Conservation (phyloP, 2,113 vertebrate species). For the Neolamprologus tretocephalus region DNA sequence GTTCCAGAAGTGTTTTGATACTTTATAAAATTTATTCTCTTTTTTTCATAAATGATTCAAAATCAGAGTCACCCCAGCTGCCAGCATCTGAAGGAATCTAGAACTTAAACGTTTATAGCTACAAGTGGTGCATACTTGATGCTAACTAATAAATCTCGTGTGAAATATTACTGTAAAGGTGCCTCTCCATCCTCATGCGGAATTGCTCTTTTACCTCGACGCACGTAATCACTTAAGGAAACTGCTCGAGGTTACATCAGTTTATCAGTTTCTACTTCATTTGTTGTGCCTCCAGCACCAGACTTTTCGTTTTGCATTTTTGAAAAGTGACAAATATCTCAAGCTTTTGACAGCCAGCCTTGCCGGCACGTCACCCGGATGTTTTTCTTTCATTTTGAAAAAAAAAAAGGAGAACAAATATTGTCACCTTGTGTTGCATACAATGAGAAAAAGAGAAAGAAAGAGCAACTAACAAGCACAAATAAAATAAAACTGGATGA, state of each 20-base stretch:
- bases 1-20: not conserved
- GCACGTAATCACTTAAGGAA: not conserved
- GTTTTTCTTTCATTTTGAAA: slow-evolving; percentile 17
- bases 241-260: not conserved
- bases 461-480: slow-evolving; percentile 14
- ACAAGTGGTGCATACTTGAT: not conserved
- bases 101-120: not conserved
- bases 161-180: not conserved
- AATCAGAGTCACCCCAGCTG: not conserved
- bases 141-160: not conserved
- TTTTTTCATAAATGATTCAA: not conserved
- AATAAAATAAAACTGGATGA: slow-evolving; percentile 30
- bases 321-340: slow-evolving; percentile 28
- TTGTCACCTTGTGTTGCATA: slow-evolving; percentile 47
- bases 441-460: slow-evolving; percentile 5
- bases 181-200: not conserved
- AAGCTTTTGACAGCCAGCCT: slow-evolving; percentile 20
- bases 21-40: not conserved
- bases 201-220: not conserved
- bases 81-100: not conserved
- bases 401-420: not conserved
- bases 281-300: not conserved
- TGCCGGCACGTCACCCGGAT: slow-evolving; percentile 7
- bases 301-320: slow-evolving; percentile 36
- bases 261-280: not conserved